phyloP scores from a whole-genome alignment of 2,113 vertebrate genomes.

The Indicator indicator region DNA sequence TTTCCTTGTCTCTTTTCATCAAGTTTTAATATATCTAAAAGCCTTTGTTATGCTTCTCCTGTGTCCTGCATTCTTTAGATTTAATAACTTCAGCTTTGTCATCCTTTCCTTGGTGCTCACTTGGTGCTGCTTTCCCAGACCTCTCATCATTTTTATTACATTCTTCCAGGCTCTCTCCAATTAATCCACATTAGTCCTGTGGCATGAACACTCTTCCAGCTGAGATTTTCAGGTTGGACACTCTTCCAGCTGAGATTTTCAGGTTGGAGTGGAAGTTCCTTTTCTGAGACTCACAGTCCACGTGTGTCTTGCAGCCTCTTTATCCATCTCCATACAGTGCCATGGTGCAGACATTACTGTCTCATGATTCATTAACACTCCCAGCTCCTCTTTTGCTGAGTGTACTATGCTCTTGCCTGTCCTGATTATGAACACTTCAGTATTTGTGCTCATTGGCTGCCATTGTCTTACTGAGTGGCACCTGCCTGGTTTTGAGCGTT shows the following conservation, averaged over 20 bases:
- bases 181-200: conserved; percentile 8
- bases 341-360: background rate
- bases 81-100: conserved; percentile 23
- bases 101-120: background rate
- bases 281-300: background rate
- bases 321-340: background rate
- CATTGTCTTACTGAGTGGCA: background rate
- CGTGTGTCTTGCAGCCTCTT: background rate
- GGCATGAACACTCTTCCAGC: background rate
- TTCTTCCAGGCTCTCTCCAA: background rate
- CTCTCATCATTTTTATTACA: background rate
- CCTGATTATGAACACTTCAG: background rate
- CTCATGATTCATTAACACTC: background rate
- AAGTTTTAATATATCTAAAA: conserved; percentile 34
- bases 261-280: background rate
- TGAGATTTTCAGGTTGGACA: background rate
- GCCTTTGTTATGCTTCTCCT: conserved; percentile 3
- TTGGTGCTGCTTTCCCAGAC: background rate
- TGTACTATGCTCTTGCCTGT: background rate
- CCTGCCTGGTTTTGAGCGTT: background rate
- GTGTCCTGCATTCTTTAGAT: background rate
- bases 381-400: background rate
- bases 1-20: conserved; percentile 34
- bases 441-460: background rate
- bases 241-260: background rate